Conservation (phyloP, 2,888 invertebrate species). For the Agrenia bidenticulata region DNA sequence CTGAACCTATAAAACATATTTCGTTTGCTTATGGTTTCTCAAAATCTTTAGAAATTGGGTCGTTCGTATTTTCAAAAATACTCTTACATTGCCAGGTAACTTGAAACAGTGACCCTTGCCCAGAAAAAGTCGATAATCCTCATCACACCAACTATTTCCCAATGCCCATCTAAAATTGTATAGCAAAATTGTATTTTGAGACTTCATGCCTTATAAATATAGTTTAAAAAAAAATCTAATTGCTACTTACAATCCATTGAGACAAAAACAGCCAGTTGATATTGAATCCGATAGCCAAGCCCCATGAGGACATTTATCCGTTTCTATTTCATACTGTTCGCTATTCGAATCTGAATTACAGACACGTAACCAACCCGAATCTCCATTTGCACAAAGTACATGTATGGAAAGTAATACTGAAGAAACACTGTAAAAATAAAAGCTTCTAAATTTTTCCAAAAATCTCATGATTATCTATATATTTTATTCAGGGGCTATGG, state of each 20-base stretch:
- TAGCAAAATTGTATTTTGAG: neutral
- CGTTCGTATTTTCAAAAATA: neutral
- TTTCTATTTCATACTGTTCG: too few species aligned
- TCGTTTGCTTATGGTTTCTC: neutral
- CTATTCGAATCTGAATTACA: too few species aligned
- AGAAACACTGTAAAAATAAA: too few species aligned
- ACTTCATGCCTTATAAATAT: too few species aligned
- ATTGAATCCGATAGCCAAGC: conserved; percentile 28
- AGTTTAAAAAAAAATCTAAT: neutral
- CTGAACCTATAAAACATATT: conserved; percentile 27
- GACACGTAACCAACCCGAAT: too few species aligned
- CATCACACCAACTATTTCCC: conserved; percentile 36
- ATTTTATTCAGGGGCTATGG: too few species aligned
- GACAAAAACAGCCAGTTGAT: conserved; percentile 25
- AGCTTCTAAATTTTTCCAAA: too few species aligned
- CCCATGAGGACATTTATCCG: conserved; percentile 34
- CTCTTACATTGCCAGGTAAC: conserved; percentile 22
- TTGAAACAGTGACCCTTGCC: conserved; percentile 36
- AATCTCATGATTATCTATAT: too few species aligned
- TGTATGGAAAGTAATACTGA: too few species aligned
- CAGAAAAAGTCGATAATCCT: conserved; percentile 30
- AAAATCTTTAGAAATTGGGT: neutral
- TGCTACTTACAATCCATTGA: conserved; percentile 34
- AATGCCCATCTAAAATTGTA: conserved; percentile 31
- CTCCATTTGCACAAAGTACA: too few species aligned